These are phyloP conservation scores for Aurelia aurita DNA, from an alignment of 30 jellyfish, hydroid and myxozoan species.

Conservation along the genomic window DNA sequence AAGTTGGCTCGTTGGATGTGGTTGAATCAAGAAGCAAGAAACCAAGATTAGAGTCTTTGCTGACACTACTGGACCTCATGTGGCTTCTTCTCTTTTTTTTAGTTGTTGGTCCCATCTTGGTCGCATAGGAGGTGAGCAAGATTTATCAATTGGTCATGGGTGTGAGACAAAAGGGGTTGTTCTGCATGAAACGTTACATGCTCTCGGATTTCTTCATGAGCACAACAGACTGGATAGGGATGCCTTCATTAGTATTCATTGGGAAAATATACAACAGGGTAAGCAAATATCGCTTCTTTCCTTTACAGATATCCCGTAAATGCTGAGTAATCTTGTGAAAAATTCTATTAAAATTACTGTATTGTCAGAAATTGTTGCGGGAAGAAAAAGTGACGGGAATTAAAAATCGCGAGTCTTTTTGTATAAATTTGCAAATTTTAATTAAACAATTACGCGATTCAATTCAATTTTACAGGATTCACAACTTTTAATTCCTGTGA, in stretches of 20 bases:
- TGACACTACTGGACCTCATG: too few species aligned
- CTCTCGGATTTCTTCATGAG: slow-evolving; percentile 17
- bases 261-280: background rate
- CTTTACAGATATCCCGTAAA: background rate
- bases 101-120: background rate
- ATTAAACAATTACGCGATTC: too few species aligned
- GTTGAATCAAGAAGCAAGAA: too few species aligned
- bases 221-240: slow-evolving; percentile 10
- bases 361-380: too few species aligned
- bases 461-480: too few species aligned
- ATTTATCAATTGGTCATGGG: slow-evolving; percentile 19
- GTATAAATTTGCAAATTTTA: too few species aligned
- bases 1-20: too few species aligned
- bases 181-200: slow-evolving; percentile 14
- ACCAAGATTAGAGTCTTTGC: too few species aligned
- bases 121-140: slow-evolving; percentile 8
- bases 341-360: background rate
- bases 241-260: background rate
- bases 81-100: too few species aligned
- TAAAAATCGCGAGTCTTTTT: too few species aligned
- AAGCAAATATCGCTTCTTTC: background rate
- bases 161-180: slow-evolving; percentile 13
- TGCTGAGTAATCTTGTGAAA: background rate
- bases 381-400: too few species aligned
- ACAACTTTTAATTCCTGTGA: too few species aligned